Evolutionary conservation across 2,113 vertebrate genomes (phyloP).

Genomic region (Ariopsis seemanni): DNA sequence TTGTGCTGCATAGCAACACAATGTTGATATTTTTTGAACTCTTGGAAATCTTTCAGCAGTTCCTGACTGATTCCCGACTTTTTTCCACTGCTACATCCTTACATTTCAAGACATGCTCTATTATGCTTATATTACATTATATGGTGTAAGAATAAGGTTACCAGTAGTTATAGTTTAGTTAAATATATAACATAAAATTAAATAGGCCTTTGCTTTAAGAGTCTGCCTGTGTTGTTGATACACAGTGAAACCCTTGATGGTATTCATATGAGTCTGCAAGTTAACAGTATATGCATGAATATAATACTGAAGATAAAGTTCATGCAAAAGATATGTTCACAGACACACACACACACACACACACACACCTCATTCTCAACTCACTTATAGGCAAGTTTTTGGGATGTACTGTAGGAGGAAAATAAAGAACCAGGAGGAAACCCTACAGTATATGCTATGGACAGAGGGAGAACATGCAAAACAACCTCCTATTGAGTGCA

Average conservation of each 20-base stretch:
- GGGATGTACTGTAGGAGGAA: background rate
- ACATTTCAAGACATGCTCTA: background rate
- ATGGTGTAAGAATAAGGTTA: background rate
- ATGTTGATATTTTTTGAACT: background rate
- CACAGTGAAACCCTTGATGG: background rate
- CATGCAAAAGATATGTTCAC: background rate
- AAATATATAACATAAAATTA: background rate
- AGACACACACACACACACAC: background rate
- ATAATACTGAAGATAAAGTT: background rate
- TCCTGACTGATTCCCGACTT: background rate
- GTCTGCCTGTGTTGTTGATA: background rate
- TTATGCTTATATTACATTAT: background rate
- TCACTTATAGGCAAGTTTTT: background rate
- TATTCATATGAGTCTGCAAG: too few species aligned
- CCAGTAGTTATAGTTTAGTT: background rate
- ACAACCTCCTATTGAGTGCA: background rate
- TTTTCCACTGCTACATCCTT: background rate
- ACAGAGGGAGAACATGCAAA: background rate
- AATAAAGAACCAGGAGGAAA: background rate
- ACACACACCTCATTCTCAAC: background rate
- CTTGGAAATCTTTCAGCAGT: background rate
- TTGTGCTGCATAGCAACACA: conserved; percentile 34
- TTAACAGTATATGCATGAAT: background rate
- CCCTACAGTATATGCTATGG: background rate
- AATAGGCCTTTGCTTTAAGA: background rate